Evolutionary conservation across 2,888 invertebrate genomes (phyloP), one percentile per base, ranked within the genome.

Genomic region (Dolichomitus sp.): DNA sequence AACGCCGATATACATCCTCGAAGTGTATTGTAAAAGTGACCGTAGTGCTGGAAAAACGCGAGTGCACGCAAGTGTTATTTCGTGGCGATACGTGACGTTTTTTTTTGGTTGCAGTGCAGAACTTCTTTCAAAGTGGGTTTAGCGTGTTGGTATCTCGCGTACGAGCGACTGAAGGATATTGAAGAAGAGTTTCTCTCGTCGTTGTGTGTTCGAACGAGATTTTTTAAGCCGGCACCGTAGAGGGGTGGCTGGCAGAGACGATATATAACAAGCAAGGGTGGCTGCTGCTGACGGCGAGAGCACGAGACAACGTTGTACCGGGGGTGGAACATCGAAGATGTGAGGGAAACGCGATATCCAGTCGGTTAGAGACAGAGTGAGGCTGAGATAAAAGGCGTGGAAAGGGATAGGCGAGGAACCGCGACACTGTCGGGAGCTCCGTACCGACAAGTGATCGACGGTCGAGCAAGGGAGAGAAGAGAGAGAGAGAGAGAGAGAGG

Each of bases 321-420:
- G 84, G 81, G 81, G 52, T 78, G 81, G 59, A 81, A 78, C 78
- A 52, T 78, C 80, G 85, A 85, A 85, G 80, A 85, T 85, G 85
- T 85, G 84, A 85, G 63, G 72, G 85, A 81, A 83, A 84, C 81
- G 84, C 59, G 80, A 75, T 75, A 81, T 79, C 54, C 30, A 76
- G 73, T 42, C 50, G 30, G 63, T 48, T 30, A n/a, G 61, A 45
- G 61, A 70, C 59, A 61, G 40, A 52, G 61, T 0, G 37, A 52
- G 50, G 50, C 27, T 70, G 33, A 59, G 57, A 52, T 50, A 61
- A 54, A 48, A 68, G 54, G 54, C 42, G 68, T 76, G 59, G 59
- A 68, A 69, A 72, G 75, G 79, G 75, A 70, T 75, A 72, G 2
- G 50, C 48, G 27, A 57, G 57, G 61, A 61, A 40, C 9, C 61